phyloP scores from a whole-genome alignment of 2,888 invertebrate genomes.

The Suillia variegata region DNA sequence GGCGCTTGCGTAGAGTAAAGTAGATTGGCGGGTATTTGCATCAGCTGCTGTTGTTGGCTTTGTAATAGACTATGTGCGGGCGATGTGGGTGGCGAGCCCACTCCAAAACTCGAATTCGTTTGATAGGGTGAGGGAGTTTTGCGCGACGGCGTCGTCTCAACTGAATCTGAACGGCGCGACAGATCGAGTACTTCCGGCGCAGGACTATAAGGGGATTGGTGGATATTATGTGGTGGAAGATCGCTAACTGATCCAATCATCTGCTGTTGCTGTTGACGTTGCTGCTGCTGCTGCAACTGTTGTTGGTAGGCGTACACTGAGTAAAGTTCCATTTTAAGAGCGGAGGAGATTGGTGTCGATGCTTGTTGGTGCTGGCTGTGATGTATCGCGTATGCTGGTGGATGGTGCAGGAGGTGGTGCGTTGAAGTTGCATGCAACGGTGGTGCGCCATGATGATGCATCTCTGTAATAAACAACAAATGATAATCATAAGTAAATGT shows the following conservation, averaged over 20 bases:
- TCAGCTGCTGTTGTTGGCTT: constrained; percentile 35
- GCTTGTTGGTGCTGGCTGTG: constrained; percentile 34
- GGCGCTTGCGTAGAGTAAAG: constrained; percentile 6
- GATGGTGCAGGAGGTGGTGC: constrained; percentile 26
- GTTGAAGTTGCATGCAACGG: too few species aligned
- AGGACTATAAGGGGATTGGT: constrained; percentile 18
- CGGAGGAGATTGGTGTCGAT: constrained; percentile 33
- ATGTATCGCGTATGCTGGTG: constrained; percentile 1
- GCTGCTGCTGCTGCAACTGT: constrained; percentile 44
- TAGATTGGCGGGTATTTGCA: constrained; percentile 15
- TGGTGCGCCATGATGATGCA: constrained; percentile 29
- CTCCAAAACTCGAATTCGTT: constrained; percentile 51
- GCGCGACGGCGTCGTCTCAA: constrained; percentile 46
- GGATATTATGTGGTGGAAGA: too few species aligned
- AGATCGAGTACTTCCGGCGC: constrained; percentile 55
- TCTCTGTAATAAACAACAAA: too few species aligned
- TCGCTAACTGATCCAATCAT: constrained; percentile 16
- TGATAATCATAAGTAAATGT: too few species aligned
- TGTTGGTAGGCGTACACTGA: constrained; percentile 53
- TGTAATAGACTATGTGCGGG: constrained; percentile 34
- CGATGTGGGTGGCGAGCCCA: constrained; percentile 47
- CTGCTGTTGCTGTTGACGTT: constrained; percentile 45
- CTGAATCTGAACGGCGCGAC: constrained; percentile 57
- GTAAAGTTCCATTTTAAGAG: constrained; percentile 49
- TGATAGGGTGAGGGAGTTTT: constrained; percentile 59